Evolutionary conservation across 2,888 invertebrate genomes (phyloP).

Genomic region (Drosophila kuntzei): DNA sequence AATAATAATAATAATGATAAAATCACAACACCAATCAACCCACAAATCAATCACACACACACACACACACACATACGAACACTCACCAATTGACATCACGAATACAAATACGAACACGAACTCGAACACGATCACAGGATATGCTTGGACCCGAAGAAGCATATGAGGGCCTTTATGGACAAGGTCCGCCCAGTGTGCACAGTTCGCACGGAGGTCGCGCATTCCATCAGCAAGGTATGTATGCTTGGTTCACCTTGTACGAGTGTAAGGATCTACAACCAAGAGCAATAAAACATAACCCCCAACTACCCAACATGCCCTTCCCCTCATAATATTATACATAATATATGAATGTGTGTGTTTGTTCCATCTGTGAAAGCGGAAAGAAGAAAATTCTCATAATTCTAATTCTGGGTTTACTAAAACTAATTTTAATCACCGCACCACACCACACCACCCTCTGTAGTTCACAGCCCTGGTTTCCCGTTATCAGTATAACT

Average conservation of each 20-base stretch:
- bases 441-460: neutral
- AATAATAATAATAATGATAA: conserved; percentile 32
- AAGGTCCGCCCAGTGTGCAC: conserved; percentile 95
- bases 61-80: conserved; percentile 31
- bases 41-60: conserved; percentile 30
- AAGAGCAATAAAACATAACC: conserved; percentile 25
- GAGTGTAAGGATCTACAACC: conserved; percentile 53
- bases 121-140: conserved; percentile 82
- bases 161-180: conserved; percentile 96
- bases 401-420: conserved; percentile 12
- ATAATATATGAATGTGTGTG: conserved; percentile 22
- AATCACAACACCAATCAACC: conserved; percentile 44
- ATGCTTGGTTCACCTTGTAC: conserved; percentile 50
- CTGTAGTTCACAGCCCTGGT: conserved; percentile 7
- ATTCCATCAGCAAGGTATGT: conserved; percentile 93
- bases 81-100: conserved; percentile 41
- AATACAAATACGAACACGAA: conserved; percentile 49
- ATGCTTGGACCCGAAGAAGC: conserved; percentile 95
- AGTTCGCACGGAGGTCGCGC: conserved; percentile 91
- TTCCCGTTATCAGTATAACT: neutral
- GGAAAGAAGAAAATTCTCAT: neutral
- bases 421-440: neutral
- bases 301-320: conserved; percentile 1
- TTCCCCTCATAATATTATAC: neutral
- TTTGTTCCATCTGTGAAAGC: conserved; percentile 21